phyloP scores from a whole-genome alignment of 2,113 vertebrate genomes.

The Campylorhamphus procurvoides region DNA sequence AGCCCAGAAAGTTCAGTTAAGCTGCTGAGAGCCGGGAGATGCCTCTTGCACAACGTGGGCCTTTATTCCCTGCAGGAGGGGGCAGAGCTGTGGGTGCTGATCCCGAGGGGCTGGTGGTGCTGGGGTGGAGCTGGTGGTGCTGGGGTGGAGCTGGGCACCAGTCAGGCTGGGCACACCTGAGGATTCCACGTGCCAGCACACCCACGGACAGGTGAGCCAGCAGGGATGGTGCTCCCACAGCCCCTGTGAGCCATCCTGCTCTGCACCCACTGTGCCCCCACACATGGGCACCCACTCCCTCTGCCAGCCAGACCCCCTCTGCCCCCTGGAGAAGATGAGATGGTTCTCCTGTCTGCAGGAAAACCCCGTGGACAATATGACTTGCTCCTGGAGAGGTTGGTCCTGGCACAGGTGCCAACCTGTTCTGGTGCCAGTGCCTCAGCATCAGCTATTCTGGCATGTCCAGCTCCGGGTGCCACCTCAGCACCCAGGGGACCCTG shows the following conservation, averaged over 20 bases:
- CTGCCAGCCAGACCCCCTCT: background rate
- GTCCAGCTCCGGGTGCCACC: background rate
- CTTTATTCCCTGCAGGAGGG: background rate
- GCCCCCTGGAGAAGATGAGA: background rate
- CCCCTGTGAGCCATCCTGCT: accelerated
- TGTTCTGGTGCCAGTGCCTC: background rate
- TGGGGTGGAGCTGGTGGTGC: background rate
- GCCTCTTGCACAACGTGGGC: background rate
- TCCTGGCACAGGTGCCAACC: background rate
- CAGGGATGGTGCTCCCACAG: background rate
- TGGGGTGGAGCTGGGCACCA: background rate
- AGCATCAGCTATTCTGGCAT: background rate
- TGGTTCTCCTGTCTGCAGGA: background rate
- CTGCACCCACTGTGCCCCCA: accelerated
- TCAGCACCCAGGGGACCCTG: background rate
- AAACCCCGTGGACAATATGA: accelerated
- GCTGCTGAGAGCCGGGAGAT: background rate
- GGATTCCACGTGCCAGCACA: background rate
- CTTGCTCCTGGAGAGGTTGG: background rate
- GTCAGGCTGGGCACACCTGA: background rate
- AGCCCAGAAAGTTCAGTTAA: background rate
- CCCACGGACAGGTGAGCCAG: background rate
- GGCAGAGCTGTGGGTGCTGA: background rate
- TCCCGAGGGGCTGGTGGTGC: background rate
- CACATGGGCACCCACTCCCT: background rate